Base-by-base conservation (phyloP, 2,797 vertebrate species). In the Selene dorsalis region DNA sequence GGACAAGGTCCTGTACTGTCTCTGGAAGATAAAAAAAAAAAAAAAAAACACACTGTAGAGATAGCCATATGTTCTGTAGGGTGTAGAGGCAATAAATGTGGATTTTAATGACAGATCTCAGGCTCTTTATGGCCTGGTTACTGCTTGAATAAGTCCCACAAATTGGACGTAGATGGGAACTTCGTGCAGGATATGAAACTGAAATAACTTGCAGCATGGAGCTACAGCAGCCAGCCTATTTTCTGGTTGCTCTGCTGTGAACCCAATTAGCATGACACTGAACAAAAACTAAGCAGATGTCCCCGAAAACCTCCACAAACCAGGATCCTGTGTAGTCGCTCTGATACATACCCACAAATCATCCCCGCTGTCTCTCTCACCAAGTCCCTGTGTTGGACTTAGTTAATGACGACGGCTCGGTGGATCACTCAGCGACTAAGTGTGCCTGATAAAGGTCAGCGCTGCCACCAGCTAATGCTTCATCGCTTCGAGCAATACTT, bases 391-490 rank as follows among this genome's bases (percentile, higher is more conserved):
- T n/a, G 38, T 43, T 50, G 64, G 75, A 79, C 13, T 73, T 78
- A 62, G 77, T 83, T 84, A 91, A 89, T 77, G 67, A 80, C 16
- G 48, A 84, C 73, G 38, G 63, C 56, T 83, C 24, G n/a, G 73
- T 58, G 74, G 80, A 87, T 88, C 75, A 72, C 87, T 84, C 78
- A 58, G 74, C 18, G 55, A 73, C 78, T 83, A 83, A 84, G 78
- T 88, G 88, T 75, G 83, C 82, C 76, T 79, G 77, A 84, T 86
- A 91, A 93, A 93, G 91, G 92, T 93, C 91, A 91, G 63, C 12
- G 53, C 80, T 65, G 82, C 83, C 77, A 72, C 81, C 71, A 53
- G 69, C 65, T 84, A 83, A 83, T 80, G 88, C 82, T 81, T 82
- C 79, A 81, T 60, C 30, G 73, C 76, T 83, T 77, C 73, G 80